phyloP scores from a whole-genome alignment of 2,888 invertebrate genomes.

The Anthophora plumipes region DNA sequence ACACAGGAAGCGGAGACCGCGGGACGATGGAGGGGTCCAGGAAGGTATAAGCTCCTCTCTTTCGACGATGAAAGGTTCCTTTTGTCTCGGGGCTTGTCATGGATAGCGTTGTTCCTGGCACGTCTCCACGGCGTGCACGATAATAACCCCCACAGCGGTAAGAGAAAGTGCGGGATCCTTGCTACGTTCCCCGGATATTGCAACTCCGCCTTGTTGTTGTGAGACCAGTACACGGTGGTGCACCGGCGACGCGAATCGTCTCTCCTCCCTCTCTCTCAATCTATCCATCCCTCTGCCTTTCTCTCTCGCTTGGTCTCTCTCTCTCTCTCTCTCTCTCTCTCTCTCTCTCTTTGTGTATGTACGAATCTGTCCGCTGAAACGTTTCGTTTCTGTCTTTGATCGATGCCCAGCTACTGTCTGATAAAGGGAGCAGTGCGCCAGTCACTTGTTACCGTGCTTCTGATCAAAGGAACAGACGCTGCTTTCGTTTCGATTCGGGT shows the following conservation, averaged over 20 bases:
- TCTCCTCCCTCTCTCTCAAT: background rate
- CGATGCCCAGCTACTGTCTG: conserved; percentile 50
- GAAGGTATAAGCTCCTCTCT: conserved; percentile 54
- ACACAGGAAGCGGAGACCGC: conserved; percentile 23
- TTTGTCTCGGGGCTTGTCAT: conserved; percentile 65
- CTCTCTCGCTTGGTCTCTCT: too few relatives aligned
- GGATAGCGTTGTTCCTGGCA: conserved; percentile 68
- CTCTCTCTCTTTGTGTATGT: conserved; percentile 12
- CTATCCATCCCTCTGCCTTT: too few relatives aligned
- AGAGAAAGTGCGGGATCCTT: conserved; percentile 66
- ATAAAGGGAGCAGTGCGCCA: conserved; percentile 43
- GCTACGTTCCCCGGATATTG: conserved; percentile 69
- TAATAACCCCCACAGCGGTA: conserved; percentile 67
- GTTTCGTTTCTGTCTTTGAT: conserved; percentile 66
- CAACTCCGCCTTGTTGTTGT: conserved; percentile 65
- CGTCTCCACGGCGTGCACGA: conserved; percentile 64
- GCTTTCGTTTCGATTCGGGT: conserved; percentile 57
- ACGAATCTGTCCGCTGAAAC: conserved; percentile 46
- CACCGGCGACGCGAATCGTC: conserved; percentile 36
- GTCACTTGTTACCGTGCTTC: conserved; percentile 42
- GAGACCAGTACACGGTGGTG: conserved; percentile 27
- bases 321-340: background rate
- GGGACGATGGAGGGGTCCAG: conserved; percentile 26
- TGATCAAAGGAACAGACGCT: conserved; percentile 52
- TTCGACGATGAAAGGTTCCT: conserved; percentile 60